Evolutionary conservation across 2,888 invertebrate species (phyloP), one percentile per base, ranked within the genome.

Genomic region (Drosophila rellima): DNA sequence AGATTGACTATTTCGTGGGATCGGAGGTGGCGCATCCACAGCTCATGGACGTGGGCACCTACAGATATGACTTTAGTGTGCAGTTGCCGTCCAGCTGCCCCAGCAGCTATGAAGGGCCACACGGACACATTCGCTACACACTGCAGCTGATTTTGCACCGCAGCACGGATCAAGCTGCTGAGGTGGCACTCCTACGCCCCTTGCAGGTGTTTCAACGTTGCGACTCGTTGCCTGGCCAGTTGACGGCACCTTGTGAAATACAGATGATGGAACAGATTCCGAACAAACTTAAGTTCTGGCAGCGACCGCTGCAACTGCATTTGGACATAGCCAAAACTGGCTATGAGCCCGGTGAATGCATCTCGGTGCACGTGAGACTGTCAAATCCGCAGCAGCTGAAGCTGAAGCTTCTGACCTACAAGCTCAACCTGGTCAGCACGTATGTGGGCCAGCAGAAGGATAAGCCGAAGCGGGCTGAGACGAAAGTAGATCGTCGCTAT

Each of bases 1-100:
- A 83, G 13, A 84, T 85, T 3, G 90, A 86, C 26, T 91, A 90
- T 29, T 85, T 91, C 44, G 63, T 91, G 3, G 91, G 91, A 18
- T 91, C 91, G 2, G 91, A 91, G 56, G 80, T 35, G 54, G 78
- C 91, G 0, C 62, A 66, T 44, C 80, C 88, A 2, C 83, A 83
- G 42, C 67, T 90, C 31, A 55, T 91, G 7, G 73, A 82, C 0
- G 72, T 69, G 0, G 91, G 91, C 17, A 56, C 37, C 39, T 91
- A 91, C 20, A 67, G 73, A 1, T 91, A 90, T 61, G 83, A 72
- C 13, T 91, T 91, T 40, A 77, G 80, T n/a, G 83, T 91, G 8
- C 75, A 81, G 33, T 59, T 91, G 40, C 91, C 91, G 0, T 56
- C 55, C 11, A 80, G 68, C 18, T 83, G 90, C 45, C 90, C 91